Evolutionary conservation across 2,113 vertebrate species (phyloP).

Genomic region (Cettia cetti): DNA sequence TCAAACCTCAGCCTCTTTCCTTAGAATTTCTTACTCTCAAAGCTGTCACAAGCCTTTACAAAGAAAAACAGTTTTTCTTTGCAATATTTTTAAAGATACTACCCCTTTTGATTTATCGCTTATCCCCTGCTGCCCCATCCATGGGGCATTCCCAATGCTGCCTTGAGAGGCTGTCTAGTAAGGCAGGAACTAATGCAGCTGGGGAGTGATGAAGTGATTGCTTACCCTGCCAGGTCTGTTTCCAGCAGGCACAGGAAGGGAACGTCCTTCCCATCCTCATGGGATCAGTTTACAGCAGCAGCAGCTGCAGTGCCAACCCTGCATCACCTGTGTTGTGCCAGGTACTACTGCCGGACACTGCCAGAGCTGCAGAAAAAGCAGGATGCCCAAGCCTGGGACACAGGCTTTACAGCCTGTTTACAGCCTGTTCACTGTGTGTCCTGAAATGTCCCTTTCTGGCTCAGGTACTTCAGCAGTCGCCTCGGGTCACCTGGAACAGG

Average conservation of each 20-base stretch:
- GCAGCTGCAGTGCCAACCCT: not conserved
- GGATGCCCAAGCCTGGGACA: not conserved
- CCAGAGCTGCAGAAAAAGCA: not conserved
- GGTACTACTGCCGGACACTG: not conserved
- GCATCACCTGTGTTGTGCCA: not conserved
- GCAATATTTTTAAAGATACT: not conserved
- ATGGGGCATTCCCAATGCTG: rapidly evolving
- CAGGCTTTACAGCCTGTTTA: not conserved
- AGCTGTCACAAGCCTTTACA: not conserved
- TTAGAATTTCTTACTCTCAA: not conserved
- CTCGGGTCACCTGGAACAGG: not conserved
- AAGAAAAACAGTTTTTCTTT: not conserved
- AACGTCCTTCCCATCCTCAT: not conserved
- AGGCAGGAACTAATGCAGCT: not conserved
- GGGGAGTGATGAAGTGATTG: not conserved
- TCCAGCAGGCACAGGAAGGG: not conserved
- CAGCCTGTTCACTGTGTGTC: not conserved
- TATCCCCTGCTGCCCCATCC: not conserved
- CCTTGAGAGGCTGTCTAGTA: not conserved
- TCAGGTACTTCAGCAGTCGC: not conserved
- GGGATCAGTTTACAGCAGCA: not conserved
- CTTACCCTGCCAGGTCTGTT: not conserved
- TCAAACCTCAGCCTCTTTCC: not conserved
- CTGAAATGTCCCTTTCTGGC: not conserved
- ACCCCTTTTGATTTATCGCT: not conserved